Base-by-base conservation (phyloP, 2,113 vertebrate species). In the Pygoscelis adeliae region DNA sequence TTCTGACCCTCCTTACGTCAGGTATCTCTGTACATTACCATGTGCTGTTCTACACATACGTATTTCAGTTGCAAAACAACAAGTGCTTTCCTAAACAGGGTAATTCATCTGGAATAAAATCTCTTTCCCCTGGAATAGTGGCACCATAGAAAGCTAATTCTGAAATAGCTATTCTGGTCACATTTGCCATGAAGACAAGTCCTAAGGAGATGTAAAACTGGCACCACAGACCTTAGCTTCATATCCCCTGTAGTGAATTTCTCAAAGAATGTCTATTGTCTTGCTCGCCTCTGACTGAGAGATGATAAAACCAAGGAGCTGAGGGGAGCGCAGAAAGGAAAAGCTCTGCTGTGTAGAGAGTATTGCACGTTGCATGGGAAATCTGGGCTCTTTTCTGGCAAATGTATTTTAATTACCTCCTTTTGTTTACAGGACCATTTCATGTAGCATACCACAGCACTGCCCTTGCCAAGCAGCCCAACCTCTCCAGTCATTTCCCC, bases 151-250 rank as follows among this genome's bases (percentile, higher is more conserved):
- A 76, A 95, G 56, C 80, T 97, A 95, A 97, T 89, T 96, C 94
- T 76, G 69, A 95, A 91, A 92, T 95, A 97, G 81, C 49, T 95
- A 97, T 95, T 97, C 95, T 84, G 87, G 91, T 97, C 95, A 96
- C 94, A 97, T 94, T 96, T 95, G 77, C 94, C 81, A 83, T 3
- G 52, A 96, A 91, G 91, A 77, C 91, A 93, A 93, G 93, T 53
- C 89, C 83, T 89, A 38, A 95, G 94, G 89, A 92, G 86, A 92
- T 94, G 94, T 94, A 95, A 96, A 95, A 96, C 80, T 92, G 91
- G 86, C 91, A 97, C 61, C 91, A 87, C 65, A 92, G 87, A 81
- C 83, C 97, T 97, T 38, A 38, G 86, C 30, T 25, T 72, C 17
- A 0, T 72, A 69, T 96, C 92, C 94, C 89, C 95, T 79, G 94